Conservation (phyloP, 2,113 vertebrate species). For the Cathartes aura region DNA sequence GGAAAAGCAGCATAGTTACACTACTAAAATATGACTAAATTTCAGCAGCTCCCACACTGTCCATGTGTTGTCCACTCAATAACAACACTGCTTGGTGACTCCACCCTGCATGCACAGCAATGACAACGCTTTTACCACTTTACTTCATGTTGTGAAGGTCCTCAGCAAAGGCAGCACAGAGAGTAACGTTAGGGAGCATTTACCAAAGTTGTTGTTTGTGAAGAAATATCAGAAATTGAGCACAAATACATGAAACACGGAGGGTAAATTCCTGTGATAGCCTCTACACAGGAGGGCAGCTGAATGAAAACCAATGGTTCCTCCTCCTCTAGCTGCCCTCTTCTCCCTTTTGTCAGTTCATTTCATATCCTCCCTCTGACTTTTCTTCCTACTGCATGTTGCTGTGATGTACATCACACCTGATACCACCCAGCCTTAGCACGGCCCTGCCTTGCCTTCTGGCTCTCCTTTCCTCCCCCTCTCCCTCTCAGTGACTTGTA, state of each 20-base stretch:
- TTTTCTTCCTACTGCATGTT: neutral
- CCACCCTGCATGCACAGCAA: neutral
- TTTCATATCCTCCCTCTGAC: neutral
- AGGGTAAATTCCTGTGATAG: neutral
- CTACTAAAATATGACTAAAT: slow-evolving; percentile 4
- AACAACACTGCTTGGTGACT: neutral
- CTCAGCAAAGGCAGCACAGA: neutral
- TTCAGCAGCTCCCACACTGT: neutral
- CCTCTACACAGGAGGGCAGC: neutral
- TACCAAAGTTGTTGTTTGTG: neutral
- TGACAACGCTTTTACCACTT: neutral
- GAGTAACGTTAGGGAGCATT: neutral
- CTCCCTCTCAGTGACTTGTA: neutral
- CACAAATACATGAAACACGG: neutral
- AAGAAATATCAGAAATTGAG: neutral
- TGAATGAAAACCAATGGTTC: neutral
- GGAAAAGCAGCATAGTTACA: neutral
- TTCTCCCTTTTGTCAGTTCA: neutral
- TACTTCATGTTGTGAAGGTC: neutral
- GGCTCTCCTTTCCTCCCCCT: neutral
- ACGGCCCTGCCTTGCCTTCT: neutral
- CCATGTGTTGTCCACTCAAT: neutral
- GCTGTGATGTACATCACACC: neutral
- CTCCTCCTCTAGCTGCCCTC: neutral
- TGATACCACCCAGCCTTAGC: neutral